Evolutionary conservation across 2,888 invertebrate species (phyloP).

Genomic region (Bembecia ichneumoniformis): DNA sequence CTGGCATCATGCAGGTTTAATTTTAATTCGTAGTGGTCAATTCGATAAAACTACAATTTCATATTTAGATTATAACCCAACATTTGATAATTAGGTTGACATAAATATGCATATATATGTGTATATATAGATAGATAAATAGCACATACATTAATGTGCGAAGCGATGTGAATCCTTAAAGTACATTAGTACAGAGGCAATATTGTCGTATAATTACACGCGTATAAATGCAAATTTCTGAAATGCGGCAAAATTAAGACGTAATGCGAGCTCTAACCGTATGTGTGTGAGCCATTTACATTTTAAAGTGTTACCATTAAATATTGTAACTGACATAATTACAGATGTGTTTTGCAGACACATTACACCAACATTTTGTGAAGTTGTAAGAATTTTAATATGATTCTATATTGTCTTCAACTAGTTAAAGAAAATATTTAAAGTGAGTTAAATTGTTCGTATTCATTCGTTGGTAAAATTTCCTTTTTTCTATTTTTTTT

Average conservation of each 20-base stretch:
- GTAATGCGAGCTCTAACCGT: constrained; percentile 10
- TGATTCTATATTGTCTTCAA: too few species aligned
- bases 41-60: too few species aligned
- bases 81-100: neutral
- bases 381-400: too few species aligned
- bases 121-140: too few species aligned
- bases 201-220: constrained; percentile 11
- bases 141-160: neutral
- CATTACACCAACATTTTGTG: too few species aligned
- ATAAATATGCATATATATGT: neutral
- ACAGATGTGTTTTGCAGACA: too few species aligned
- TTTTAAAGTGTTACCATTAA: constrained; percentile 5
- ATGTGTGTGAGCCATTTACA: constrained; percentile 11
- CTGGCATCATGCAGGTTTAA: too few species aligned
- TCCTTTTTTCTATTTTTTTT: too few species aligned
- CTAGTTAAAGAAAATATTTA: too few species aligned
- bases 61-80: neutral
- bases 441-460: too few species aligned
- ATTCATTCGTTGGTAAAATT: too few species aligned
- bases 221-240: constrained; percentile 13
- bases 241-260: constrained; percentile 12
- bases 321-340: neutral
- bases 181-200: constrained; percentile 8
- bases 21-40: too few species aligned
- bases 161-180: constrained; percentile 1